These are phyloP conservation scores for Mastacembelus armatus DNA, from an alignment of 2,797 vertebrate genomes.

Conservation along the genomic window DNA sequence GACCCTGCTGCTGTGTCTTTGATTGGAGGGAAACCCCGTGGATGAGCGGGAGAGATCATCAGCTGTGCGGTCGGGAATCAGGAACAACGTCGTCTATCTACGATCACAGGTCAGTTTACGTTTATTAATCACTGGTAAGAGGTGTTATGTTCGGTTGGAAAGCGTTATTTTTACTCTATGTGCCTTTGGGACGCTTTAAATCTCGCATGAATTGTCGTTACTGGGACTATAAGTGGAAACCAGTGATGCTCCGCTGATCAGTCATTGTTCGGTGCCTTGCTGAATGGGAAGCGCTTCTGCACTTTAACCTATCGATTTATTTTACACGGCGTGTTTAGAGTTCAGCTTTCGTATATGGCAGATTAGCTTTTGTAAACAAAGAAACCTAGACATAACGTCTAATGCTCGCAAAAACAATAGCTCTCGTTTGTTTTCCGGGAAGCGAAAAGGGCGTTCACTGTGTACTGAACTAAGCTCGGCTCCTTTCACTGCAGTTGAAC, in stretches of 20 bases:
- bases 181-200: not conserved
- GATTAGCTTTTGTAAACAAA: not conserved
- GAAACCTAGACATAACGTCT: not conserved
- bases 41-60: slow-evolving; percentile 85
- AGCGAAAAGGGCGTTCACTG: slow-evolving; percentile 81
- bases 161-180: fast-evolving
- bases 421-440: slow-evolving; percentile 65
- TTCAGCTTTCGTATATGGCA: fast-evolving
- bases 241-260: slow-evolving; percentile 62
- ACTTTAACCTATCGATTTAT: slow-evolving; percentile 20
- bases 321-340: not conserved
- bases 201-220: not conserved
- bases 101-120: slow-evolving; percentile 75
- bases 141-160: not conserved
- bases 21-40: slow-evolving; percentile 98
- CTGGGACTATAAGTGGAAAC: slow-evolving; percentile 20
- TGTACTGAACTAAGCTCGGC: slow-evolving; percentile 43
- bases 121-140: not conserved
- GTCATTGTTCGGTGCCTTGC: slow-evolving; percentile 74
- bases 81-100: slow-evolving; percentile 66
- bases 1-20: slow-evolving; percentile 89
- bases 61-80: slow-evolving; percentile 83
- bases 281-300: slow-evolving; percentile 49
- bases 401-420: not conserved
- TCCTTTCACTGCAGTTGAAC: slow-evolving; percentile 28